Conservation (phyloP, 2,888 invertebrate species). For the Platynereis dumerilii region DNA sequence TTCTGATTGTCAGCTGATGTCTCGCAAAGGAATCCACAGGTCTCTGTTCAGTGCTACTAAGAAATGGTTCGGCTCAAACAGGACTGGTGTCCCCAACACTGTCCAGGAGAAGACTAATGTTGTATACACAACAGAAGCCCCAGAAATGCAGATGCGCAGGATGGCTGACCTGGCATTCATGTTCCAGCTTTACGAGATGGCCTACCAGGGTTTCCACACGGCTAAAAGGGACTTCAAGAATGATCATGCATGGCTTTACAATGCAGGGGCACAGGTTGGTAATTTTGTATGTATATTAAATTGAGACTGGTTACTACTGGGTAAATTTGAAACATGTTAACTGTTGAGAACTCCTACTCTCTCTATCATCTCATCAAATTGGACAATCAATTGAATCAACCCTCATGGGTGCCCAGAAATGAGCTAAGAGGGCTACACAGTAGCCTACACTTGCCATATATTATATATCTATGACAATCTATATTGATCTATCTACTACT, state of each 20-base stretch:
- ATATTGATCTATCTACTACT: too few species aligned
- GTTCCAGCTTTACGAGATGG: constrained; percentile 90
- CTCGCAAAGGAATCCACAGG: constrained; percentile 85
- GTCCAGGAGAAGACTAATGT: constrained; percentile 63
- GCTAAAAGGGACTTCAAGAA: constrained; percentile 97
- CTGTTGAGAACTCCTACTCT: too few species aligned
- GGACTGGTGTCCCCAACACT: constrained; percentile 70
- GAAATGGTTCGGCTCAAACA: constrained; percentile 91
- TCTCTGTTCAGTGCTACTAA: constrained; percentile 93
- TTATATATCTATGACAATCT: too few species aligned
- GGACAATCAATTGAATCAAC: too few species aligned
- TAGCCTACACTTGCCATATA: too few species aligned
- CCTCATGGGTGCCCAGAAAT: too few species aligned
- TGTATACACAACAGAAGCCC: constrained; percentile 73
- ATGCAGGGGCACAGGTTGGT: constrained; percentile 83
- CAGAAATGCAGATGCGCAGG: constrained; percentile 90
- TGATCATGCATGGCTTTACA: constrained; percentile 96
- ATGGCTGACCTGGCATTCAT: constrained; percentile 95
- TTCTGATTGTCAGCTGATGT: constrained; percentile 64
- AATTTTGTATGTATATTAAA: neutral
- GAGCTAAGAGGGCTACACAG: too few species aligned
- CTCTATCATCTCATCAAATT: too few species aligned
- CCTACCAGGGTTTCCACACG: constrained; percentile 92
- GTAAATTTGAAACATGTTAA: too few species aligned
- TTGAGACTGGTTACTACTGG: too few species aligned